phyloP scores from a whole-genome alignment of 2,113 vertebrate species.

The Xyrauchen texanus region DNA sequence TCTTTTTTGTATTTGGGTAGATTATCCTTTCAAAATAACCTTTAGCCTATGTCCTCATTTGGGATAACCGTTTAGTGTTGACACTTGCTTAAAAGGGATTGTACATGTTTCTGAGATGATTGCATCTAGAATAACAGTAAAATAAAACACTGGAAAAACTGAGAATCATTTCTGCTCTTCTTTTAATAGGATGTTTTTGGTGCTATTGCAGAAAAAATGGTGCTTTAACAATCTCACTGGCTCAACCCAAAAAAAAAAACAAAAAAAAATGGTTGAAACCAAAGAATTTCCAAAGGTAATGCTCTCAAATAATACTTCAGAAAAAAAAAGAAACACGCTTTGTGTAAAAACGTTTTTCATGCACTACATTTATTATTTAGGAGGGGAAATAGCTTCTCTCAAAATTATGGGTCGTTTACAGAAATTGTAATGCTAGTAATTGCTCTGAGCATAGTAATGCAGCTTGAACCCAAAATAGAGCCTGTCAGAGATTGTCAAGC shows the following conservation, averaged over 20 bases:
- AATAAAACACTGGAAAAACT: neutral
- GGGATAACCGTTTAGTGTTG: neutral
- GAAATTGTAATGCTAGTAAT: conserved; percentile 26
- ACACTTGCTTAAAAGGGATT: neutral
- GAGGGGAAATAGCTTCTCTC: neutral
- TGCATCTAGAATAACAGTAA: neutral
- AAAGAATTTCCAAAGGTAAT: too few relatives aligned
- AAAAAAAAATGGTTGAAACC: too few relatives aligned
- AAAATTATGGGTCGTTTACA: neutral
- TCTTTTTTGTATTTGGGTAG: neutral
- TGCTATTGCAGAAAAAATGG: neutral
- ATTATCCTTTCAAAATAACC: conserved; percentile 1
- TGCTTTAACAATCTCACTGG: neutral
- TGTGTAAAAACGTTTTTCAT: neutral
- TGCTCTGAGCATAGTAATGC: conserved; percentile 59
- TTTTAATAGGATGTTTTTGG: neutral
- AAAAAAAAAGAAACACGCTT: too few relatives aligned
- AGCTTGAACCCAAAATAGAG: conserved; percentile 65
- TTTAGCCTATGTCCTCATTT: neutral
- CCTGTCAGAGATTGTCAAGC: conserved; percentile 66
- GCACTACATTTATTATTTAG: conserved; percentile 41
- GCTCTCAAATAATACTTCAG: too few relatives aligned
- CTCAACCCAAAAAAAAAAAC: too few relatives aligned
- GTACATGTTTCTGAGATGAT: neutral
- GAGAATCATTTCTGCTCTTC: conserved; percentile 1